A percentile compares a stretch with the other conserved stretches of the same genome.
phyloP scores from a whole-genome alignment of 2,888 invertebrate species.

The Dynastes maya region DNA sequence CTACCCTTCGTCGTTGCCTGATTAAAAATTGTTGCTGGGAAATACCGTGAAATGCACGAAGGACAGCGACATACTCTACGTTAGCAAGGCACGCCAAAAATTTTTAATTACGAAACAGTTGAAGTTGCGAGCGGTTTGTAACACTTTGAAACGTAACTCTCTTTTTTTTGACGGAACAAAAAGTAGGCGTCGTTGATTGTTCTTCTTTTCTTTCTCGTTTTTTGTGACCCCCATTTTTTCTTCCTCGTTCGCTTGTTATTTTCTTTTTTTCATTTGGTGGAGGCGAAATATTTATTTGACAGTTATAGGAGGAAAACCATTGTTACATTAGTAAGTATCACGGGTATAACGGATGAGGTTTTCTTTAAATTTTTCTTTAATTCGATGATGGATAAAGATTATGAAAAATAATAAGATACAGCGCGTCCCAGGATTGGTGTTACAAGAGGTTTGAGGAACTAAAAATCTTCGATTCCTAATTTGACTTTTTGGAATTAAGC shows the following conservation, averaged over 20 bases:
- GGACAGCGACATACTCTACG: not conserved
- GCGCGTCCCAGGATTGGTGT: too few species aligned
- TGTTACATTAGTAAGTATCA: too few species aligned
- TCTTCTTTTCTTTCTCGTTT: not conserved
- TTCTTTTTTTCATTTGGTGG: not conserved
- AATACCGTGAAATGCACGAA: not conserved
- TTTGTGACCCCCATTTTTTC: not conserved
- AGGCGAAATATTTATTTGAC: too few species aligned
- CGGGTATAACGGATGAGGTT: too few species aligned
- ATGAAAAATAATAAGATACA: too few species aligned
- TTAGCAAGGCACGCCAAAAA: not conserved
- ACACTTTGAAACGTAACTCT: too few species aligned
- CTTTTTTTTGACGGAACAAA: not conserved
- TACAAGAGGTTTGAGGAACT: too few species aligned
- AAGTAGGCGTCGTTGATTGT: not conserved
- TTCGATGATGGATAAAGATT: too few species aligned
- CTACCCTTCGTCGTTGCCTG: not conserved
- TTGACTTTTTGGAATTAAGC: too few species aligned
- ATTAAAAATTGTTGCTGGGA: not conserved
- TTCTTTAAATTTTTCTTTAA: too few species aligned
- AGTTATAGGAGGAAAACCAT: too few species aligned
- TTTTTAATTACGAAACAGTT: constrained; percentile 15
- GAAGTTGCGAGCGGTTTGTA: not conserved
- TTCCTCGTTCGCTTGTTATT: not conserved
- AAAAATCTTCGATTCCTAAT: too few species aligned